A percentile compares a stretch with the other conserved stretches of the same genome.
phyloP scores from a whole-genome alignment of 2,888 invertebrate genomes.

The Platycheirus rosarum region DNA sequence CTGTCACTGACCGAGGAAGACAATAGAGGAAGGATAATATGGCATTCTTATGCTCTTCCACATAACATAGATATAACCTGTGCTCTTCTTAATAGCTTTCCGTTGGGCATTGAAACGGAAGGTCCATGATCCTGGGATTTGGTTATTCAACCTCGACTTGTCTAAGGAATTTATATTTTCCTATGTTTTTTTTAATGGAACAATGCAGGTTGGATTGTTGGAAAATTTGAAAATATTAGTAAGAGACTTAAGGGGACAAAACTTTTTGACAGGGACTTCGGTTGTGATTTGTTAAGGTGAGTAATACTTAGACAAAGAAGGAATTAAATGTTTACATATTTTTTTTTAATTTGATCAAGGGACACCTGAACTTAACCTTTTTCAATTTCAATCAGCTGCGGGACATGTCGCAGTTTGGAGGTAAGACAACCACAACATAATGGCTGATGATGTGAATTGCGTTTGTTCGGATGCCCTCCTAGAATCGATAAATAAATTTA shows the following conservation, averaged over 20 bases:
- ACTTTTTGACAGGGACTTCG: constrained; percentile 50
- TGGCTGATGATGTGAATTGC: too few species aligned
- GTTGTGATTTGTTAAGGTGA: constrained; percentile 58
- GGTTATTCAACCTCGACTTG: constrained; percentile 36
- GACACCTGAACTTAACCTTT: constrained; percentile 7
- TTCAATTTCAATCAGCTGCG: too few species aligned
- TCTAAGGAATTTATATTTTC: background rate
- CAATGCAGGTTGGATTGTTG: constrained; percentile 47
- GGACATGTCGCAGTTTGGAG: too few species aligned
- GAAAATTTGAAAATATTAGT: constrained; percentile 66
- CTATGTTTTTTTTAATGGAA: constrained; percentile 26
- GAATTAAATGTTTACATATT: constrained; percentile 38
- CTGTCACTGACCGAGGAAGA: constrained; percentile 7
- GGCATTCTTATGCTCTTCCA: constrained; percentile 3
- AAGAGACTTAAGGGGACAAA: constrained; percentile 16
- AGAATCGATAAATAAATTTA: too few species aligned
- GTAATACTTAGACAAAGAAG: constrained; percentile 53
- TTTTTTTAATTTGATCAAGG: constrained; percentile 45
- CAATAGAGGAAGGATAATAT: constrained; percentile 19
- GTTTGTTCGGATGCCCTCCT: too few species aligned
- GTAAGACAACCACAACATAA: too few species aligned
- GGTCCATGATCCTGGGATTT: constrained; percentile 49
- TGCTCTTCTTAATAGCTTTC: constrained; percentile 24
- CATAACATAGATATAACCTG: constrained; percentile 17
- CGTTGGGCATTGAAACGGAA: constrained; percentile 31